A percentile compares a stretch with the other conserved stretches of the same genome.
Evolutionary conservation across 2,797 vertebrate genomes (phyloP).

Genomic region (Crypturellus tataupa): DNA sequence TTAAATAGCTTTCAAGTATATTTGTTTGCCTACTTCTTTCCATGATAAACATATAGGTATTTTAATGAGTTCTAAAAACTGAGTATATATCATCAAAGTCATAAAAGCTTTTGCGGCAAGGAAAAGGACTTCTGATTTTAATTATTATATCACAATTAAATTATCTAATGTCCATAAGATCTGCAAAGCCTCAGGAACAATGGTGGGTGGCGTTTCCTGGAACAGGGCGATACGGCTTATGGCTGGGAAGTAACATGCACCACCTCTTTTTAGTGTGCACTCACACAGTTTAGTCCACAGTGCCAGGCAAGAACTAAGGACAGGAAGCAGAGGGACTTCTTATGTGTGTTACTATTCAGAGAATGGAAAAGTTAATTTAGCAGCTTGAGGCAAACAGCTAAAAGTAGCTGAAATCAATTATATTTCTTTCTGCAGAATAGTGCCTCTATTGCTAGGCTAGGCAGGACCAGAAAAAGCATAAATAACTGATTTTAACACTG

Average conservation of each 20-base stretch:
- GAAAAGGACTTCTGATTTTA: not conserved
- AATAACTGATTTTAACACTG: not conserved
- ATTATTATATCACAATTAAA: not conserved
- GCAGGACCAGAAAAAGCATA: not conserved
- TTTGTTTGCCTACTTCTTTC: not conserved
- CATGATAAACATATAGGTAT: not conserved
- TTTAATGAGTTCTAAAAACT: not conserved
- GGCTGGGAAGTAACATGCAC: constrained; percentile 4
- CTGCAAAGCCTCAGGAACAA: not conserved
- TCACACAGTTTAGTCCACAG: not conserved
- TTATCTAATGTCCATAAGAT: not conserved
- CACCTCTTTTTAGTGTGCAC: not conserved
- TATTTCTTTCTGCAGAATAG: not conserved
- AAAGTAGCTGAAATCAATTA: not conserved
- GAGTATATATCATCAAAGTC: not conserved
- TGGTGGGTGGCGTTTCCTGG: constrained; percentile 45
- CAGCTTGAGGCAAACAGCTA: not conserved
- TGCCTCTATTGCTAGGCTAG: not conserved
- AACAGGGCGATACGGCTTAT: not conserved
- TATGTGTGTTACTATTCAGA: not conserved
- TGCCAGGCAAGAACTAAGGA: not conserved
- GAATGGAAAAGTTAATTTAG: not conserved
- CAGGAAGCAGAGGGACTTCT: constrained; percentile 14
- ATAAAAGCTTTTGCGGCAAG: not conserved
- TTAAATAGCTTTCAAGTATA: not conserved